Evolutionary conservation across 2,797 vertebrate genomes (phyloP), one percentile per base, ranked within the genome.

Genomic region (Chlorospingus semifuscus): DNA sequence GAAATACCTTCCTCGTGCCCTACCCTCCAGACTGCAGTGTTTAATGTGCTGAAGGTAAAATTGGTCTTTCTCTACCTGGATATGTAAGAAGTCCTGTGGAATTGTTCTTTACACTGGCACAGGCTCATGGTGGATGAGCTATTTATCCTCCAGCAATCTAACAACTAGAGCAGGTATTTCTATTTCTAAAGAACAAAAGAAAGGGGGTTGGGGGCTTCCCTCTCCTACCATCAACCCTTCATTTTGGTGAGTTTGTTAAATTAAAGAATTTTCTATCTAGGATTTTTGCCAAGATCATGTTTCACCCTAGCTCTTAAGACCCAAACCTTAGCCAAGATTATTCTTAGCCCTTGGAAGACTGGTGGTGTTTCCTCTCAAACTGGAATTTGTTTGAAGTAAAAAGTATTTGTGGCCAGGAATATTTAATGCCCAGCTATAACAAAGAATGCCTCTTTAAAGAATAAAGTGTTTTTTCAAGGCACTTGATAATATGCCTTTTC

Each of bases 81-180:
- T 10, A 30, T 1, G 18, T 4, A 65, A 53, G 44, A 55, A 49
- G 6, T 9, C n/a, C 26, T 8, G 16, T 8, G n/a, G 37, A 57
- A 71, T 4, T 5, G 4, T 44, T 66, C 29, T 46, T 61, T 50
- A 56, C 19, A n/a, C 8, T 0, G 0, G 19, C 3, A 5, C 9
- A 27, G 36, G 44, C 23, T 65, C 39, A 32, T 8, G 27, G 39
- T 12, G 4, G 30, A 30, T 19, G 18, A 11, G 11, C 2, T 3
- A 8, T 34, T 65, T 39, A 46, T 29, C 22, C 15, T 66, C 20
- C 52, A 77, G 30, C 30, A 77, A 37, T 6, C 5, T 1, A 69
- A 61, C 9, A 70, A 19, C 20, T 11, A 14, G 3, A 44, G 8
- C 7, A 71, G 2, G 1, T 24, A 44, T 29, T 87, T 42, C 26